Base-by-base conservation (phyloP, 2,113 vertebrate species). In the Lepus timidus region DNA sequence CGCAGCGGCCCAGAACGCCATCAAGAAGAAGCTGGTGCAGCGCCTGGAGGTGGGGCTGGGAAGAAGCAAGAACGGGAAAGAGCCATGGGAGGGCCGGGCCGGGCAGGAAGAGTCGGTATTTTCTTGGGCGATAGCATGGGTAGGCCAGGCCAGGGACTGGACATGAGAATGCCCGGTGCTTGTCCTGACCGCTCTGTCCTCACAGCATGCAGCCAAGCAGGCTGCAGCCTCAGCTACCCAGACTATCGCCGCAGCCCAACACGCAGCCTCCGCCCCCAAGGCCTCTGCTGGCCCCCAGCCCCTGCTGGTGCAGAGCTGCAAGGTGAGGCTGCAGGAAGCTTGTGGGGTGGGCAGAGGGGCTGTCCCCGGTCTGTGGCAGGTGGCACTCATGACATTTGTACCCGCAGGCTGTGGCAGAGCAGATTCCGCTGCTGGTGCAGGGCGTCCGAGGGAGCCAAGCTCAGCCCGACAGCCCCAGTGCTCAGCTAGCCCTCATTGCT, bases 21-120 rank as follows among this genome's bases (percentile, higher is more conserved):
- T 99, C 98, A 99, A 99, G 98, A 99, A 99, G 96, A 99, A 99
- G 23, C 98, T 99, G 0, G 98, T 99, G 97, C 99, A 99, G 98
- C 99, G 99, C 95, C 98, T 99, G 78, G 99, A 99, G 99, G 99
- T 99, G 27, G 92, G 83, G 20, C 33, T 74, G 64, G 31, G 3
- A n/a, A 0, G 3, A 6, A 27, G 1, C 36, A 3, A 39, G 67
- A 91, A 12, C 22, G 6, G 5, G 0, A n/a, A 6, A 20, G 64
- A 14, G 17, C 51, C 10, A 0, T 29, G 31, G 84, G 87, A 84
- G 39, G 44, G 31, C 8, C 36, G 49, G 51, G 20, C 13, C 7
- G 3, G 16, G 51, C 16, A 20, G 49, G 6, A 25, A 0, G 0
- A 23, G 36, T 1, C 3, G 19, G 52, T 23, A 78, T 61, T 62